phyloP scores from a whole-genome alignment of 2,797 vertebrate genomes.

The Nasua narica region DNA sequence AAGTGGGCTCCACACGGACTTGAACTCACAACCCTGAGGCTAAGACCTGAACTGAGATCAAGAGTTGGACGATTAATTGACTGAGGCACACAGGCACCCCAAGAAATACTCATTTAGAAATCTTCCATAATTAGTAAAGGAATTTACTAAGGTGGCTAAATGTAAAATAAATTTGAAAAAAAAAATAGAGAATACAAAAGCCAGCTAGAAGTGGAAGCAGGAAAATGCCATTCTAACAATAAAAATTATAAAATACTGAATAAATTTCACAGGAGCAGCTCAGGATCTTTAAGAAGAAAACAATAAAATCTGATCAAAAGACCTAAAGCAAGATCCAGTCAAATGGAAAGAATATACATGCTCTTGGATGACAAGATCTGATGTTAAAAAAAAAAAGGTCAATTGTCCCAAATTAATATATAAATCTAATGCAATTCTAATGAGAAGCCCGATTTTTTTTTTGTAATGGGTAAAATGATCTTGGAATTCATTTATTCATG shows the following conservation, averaged over 20 bases:
- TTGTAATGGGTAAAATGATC: background rate
- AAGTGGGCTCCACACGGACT: background rate
- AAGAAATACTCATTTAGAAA: background rate
- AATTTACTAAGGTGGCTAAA: background rate
- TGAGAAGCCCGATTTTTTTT: background rate
- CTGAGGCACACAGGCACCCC: background rate
- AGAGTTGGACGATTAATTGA: background rate
- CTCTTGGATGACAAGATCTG: background rate
- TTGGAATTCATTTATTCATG: background rate
- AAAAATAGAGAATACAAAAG: background rate
- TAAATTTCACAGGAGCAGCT: background rate
- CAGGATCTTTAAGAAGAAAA: background rate
- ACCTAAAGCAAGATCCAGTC: background rate
- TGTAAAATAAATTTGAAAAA: background rate
- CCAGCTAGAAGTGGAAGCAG: background rate
- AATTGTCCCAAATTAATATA: background rate
- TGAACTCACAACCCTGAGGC: background rate
- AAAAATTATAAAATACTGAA: background rate
- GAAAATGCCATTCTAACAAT: background rate
- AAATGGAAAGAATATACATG: background rate
- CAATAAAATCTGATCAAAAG: background rate
- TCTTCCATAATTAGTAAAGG: background rate
- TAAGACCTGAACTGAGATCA: background rate
- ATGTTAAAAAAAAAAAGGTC: constrained; percentile 7
- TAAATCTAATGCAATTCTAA: background rate